Percentiles rank a stretch among this genome's conserved stretches.
These are phyloP conservation scores for Cryptus viduatorius DNA, from an alignment of 2,888 invertebrate genomes.

Conservation along the genomic window DNA sequence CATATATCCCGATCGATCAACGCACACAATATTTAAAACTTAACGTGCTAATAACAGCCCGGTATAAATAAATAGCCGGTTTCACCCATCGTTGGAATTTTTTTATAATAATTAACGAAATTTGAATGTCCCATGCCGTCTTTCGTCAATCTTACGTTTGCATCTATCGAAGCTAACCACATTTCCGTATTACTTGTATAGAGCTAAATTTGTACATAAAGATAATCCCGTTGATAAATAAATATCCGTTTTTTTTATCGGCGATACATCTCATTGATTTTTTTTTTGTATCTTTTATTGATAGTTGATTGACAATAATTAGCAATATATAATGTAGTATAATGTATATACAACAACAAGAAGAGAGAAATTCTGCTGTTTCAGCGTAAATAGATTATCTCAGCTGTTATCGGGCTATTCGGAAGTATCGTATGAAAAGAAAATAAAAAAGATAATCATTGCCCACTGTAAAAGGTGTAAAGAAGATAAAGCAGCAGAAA, in stretches of 20 bases:
- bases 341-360: conserved; percentile 55
- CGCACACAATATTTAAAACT: conserved; percentile 5
- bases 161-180: neutral
- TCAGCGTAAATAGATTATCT: conserved; percentile 3
- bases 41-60: neutral
- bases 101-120: conserved; percentile 13
- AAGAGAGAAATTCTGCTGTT: conserved; percentile 7
- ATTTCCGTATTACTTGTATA: conserved; percentile 51
- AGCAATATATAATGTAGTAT: conserved; percentile 33
- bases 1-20: neutral
- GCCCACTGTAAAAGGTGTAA: neutral
- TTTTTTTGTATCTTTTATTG: conserved; percentile 25
- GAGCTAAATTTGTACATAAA: conserved; percentile 77
- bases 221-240: conserved; percentile 74
- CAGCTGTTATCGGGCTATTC: neutral
- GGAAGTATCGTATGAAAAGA: conserved; percentile 16
- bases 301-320: conserved; percentile 46
- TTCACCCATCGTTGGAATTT: neutral
- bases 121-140: neutral
- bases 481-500: conserved; percentile 8
- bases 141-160: neutral
- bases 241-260: conserved; percentile 73
- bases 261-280: conserved; percentile 15
- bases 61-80: neutral
- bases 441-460: neutral